These are phyloP conservation scores for Alsophila aescularia DNA, from an alignment of 2,888 invertebrate genomes.

Conservation along the genomic window DNA sequence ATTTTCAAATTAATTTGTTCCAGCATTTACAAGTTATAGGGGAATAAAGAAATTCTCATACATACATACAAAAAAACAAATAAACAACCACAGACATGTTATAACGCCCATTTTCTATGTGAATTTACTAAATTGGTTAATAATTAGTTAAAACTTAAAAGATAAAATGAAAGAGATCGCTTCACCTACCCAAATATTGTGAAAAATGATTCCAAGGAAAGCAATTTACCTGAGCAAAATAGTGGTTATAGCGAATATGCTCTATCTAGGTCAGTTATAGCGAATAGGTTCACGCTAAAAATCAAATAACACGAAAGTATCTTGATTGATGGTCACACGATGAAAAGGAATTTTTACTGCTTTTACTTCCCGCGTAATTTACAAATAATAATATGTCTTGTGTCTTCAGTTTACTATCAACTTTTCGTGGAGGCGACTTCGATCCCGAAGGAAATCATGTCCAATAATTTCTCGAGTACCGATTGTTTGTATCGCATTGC, in stretches of 20 bases:
- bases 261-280: constrained; percentile 34
- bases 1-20: too few relatives aligned
- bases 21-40: too few relatives aligned
- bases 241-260: too few relatives aligned
- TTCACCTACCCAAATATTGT: constrained; percentile 5
- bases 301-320: constrained; percentile 51
- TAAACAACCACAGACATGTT: too few relatives aligned
- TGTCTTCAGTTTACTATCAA: constrained; percentile 69
- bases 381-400: constrained; percentile 61
- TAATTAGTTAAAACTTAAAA: too few relatives aligned
- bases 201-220: constrained; percentile 21
- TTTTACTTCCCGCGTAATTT: constrained; percentile 38
- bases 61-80: too few relatives aligned
- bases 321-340: constrained; percentile 56
- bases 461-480: constrained; percentile 62
- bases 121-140: too few relatives aligned
- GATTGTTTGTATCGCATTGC: constrained; percentile 53
- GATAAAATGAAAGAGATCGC: too few relatives aligned
- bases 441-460: constrained; percentile 69
- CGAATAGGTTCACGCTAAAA: constrained; percentile 39
- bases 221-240: constrained; percentile 27
- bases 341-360: constrained; percentile 45
- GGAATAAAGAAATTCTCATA: too few relatives aligned
- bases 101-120: too few relatives aligned
- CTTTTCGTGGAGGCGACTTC: constrained; percentile 67